Evolutionary conservation across 2,113 vertebrate genomes (phyloP).

Genomic region (Nothocercus julius): DNA sequence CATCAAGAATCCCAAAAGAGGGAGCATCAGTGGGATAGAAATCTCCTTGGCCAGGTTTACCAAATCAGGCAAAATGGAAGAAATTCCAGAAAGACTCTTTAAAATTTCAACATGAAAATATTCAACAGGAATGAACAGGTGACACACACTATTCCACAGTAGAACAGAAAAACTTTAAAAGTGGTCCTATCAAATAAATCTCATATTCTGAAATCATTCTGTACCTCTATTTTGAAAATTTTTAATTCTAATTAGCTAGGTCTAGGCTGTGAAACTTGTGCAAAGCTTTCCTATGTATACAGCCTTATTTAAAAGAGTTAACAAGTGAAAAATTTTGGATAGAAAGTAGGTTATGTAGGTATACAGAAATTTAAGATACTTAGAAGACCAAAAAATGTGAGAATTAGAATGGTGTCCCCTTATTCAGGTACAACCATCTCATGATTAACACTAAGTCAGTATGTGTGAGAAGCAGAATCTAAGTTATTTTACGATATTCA

Average conservation of each 20-base stretch:
- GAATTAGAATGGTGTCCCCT: not conserved
- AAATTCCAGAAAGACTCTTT: not conserved
- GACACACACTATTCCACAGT: not conserved
- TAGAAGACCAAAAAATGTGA: not conserved
- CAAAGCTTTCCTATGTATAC: too few relatives aligned
- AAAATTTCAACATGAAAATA: not conserved
- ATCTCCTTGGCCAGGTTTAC: not conserved
- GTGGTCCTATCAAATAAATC: too few relatives aligned
- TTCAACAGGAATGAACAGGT: not conserved
- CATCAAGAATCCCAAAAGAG: too few relatives aligned
- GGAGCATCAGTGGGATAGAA: too few relatives aligned
- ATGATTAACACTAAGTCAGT: not conserved
- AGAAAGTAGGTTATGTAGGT: not conserved
- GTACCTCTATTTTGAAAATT: too few relatives aligned
- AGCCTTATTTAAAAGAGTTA: not conserved
- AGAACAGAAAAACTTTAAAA: not conserved
- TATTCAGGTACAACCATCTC: not conserved
- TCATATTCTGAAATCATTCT: too few relatives aligned
- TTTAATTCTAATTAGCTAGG: too few relatives aligned
- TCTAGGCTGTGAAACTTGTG: too few relatives aligned
- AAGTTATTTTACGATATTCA: not conserved
- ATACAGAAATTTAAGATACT: not conserved
- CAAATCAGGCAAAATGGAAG: not conserved
- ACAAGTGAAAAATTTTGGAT: not conserved
- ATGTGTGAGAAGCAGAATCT: not conserved